Evolutionary conservation across 1,140 invertebrate genomes (phyloP).

Genomic region (Cardiocondyla obscurior): DNA sequence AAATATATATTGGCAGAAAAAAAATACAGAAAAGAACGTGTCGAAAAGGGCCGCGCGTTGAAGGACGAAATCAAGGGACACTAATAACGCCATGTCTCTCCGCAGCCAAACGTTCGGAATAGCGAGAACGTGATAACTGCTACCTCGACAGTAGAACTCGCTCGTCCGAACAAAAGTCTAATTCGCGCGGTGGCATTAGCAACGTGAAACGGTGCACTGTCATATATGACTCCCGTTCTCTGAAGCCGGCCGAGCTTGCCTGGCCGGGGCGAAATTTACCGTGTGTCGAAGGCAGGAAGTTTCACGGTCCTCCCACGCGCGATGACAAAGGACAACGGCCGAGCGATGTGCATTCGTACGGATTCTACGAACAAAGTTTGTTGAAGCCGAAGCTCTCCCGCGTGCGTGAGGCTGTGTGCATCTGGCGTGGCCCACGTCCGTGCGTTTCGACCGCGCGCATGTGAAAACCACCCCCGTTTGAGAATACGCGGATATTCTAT

Average conservation of each 20-base stretch:
- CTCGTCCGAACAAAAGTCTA: constrained; percentile 51
- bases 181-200: constrained; percentile 42
- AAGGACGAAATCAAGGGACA: background rate
- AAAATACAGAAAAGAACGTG: background rate
- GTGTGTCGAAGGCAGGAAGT: constrained; percentile 58
- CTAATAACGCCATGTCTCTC: constrained; percentile 21
- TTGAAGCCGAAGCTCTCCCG: constrained; percentile 35
- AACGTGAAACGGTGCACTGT: background rate
- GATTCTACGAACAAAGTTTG: constrained; percentile 59
- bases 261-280: constrained; percentile 53
- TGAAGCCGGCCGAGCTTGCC: constrained; percentile 11
- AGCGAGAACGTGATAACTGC: constrained; percentile 44
- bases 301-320: constrained; percentile 36
- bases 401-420: constrained; percentile 8
- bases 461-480: constrained; percentile 15
- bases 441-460: constrained; percentile 30
- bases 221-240: constrained; percentile 25
- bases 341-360: constrained; percentile 50
- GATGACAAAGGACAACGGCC: constrained; percentile 57
- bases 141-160: constrained; percentile 24
- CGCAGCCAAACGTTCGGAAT: constrained; percentile 44
- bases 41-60: background rate
- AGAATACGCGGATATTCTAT: constrained; percentile 61
- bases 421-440: constrained; percentile 27
- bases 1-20: too few species aligned